phyloP scores from a whole-genome alignment of 2,113 vertebrate species.

The Laticauda laticaudata region DNA sequence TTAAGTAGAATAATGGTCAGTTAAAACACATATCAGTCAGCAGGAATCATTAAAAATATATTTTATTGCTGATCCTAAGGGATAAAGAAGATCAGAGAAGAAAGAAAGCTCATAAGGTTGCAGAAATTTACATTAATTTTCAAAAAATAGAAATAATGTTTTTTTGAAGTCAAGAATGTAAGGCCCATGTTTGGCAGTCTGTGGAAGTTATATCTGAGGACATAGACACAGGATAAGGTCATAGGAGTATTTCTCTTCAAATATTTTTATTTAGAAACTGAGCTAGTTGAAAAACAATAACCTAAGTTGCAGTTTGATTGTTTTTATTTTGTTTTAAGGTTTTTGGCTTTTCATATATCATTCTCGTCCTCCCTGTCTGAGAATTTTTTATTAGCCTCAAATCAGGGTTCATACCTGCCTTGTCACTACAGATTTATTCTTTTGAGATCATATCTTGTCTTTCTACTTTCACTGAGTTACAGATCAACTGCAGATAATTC shows the following conservation, averaged over 20 bases:
- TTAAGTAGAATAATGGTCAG: background rate
- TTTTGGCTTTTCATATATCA: constrained; percentile 31
- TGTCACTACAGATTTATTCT: constrained; percentile 53
- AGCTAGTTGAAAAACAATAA: background rate
- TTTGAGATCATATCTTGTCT: constrained; percentile 43
- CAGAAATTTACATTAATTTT: background rate
- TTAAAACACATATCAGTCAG: background rate
- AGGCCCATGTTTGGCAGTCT: background rate
- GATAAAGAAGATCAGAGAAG: background rate
- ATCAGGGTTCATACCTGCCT: constrained; percentile 44
- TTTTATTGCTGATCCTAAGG: background rate
- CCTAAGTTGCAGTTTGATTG: background rate
- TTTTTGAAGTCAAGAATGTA: background rate
- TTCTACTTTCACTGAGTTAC: constrained; percentile 53
- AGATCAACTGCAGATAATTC: constrained; percentile 69
- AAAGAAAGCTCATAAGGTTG: background rate
- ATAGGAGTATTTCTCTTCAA: background rate
- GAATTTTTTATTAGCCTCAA: constrained; percentile 27
- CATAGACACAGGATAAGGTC: background rate
- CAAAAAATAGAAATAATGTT: constrained; percentile 1
- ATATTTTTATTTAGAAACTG: background rate
- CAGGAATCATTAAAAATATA: background rate
- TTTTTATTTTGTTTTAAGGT: background rate
- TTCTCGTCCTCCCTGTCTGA: background rate
- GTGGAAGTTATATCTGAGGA: background rate